phyloP scores from a whole-genome alignment of 2,113 vertebrate species.

The Coregonus clupeaformis region DNA sequence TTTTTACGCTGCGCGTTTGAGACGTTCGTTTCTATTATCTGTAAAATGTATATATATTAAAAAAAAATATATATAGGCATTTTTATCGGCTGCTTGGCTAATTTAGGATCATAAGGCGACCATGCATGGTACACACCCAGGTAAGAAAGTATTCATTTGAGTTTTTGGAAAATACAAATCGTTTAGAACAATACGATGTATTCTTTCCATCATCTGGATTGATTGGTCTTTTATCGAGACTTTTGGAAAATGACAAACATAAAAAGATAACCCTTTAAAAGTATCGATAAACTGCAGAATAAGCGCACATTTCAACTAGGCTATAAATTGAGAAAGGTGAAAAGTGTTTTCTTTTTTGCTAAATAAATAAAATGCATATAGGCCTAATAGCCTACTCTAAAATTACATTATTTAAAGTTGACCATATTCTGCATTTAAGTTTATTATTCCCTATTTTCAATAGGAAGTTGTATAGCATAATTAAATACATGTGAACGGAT shows the following conservation, averaged over 20 bases:
- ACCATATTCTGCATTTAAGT: not conserved
- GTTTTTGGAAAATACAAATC: not conserved
- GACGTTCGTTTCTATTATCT: constrained; percentile 16
- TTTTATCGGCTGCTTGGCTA: not conserved
- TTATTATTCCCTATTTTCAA: not conserved
- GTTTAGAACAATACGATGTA: not conserved
- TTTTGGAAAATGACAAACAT: too few relatives aligned
- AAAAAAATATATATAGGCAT: not conserved
- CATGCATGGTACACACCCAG: constrained; percentile 28
- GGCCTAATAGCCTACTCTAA: not conserved
- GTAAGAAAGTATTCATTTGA: constrained; percentile 38
- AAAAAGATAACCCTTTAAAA: not conserved
- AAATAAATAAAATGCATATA: not conserved
- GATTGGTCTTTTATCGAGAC: not conserved
- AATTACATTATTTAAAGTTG: not conserved
- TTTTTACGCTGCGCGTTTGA: constrained; percentile 42
- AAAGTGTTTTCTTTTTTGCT: not conserved
- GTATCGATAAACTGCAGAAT: not conserved
- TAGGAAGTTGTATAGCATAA: not conserved
- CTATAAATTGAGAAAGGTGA: not conserved
- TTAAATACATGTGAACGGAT: not conserved
- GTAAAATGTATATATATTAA: constrained; percentile 14
- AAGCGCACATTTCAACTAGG: not conserved
- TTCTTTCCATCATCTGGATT: not conserved
- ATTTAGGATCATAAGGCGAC: constrained; percentile 5